A percentile compares a stretch with the other conserved stretches of the same genome.
Evolutionary conservation across 1,140 invertebrate genomes (phyloP).

Genomic region (Psix sp.): DNA sequence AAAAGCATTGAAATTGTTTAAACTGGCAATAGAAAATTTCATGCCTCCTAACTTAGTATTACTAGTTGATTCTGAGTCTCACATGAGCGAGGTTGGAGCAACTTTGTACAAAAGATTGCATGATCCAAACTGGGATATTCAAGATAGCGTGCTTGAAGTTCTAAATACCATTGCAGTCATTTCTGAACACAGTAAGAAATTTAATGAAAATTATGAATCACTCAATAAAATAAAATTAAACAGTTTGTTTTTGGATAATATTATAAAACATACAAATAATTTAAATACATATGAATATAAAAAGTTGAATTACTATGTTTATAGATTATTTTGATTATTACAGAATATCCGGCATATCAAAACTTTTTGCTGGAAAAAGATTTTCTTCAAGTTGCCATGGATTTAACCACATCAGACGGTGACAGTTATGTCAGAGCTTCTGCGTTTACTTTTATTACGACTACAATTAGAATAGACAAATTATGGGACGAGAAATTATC

Average conservation of each 20-base stretch:
- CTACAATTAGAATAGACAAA: slow-evolving; percentile 80
- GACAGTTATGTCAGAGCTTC: slow-evolving; percentile 86
- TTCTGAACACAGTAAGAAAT: slow-evolving; percentile 81
- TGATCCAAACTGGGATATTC: slow-evolving; percentile 85
- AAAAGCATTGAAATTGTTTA: slow-evolving; percentile 82
- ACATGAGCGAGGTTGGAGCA: slow-evolving; percentile 81
- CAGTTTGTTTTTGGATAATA: no score
- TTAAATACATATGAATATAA: no score
- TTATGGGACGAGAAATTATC: slow-evolving; percentile 82
- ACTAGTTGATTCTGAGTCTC: slow-evolving; percentile 81
- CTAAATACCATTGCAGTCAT: slow-evolving; percentile 82
- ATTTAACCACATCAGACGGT: slow-evolving; percentile 81
- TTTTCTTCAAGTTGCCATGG: slow-evolving; percentile 80
- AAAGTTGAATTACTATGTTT: no score
- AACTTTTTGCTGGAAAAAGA: slow-evolving; percentile 82
- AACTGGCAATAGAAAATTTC: slow-evolving; percentile 84
- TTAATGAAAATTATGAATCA: no score
- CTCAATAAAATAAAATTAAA: no score
- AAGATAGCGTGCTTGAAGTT: slow-evolving; percentile 85
- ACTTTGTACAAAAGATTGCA: slow-evolving; percentile 83
- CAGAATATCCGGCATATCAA: slow-evolving; percentile 88
- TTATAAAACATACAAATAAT: no score
- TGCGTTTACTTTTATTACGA: slow-evolving; percentile 82
- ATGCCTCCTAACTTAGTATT: slow-evolving; percentile 85
- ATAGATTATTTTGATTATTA: slow-evolving; percentile 20